Base-by-base conservation (phyloP, 2,888 invertebrate genomes). In the Drosophila tripunctata region DNA sequence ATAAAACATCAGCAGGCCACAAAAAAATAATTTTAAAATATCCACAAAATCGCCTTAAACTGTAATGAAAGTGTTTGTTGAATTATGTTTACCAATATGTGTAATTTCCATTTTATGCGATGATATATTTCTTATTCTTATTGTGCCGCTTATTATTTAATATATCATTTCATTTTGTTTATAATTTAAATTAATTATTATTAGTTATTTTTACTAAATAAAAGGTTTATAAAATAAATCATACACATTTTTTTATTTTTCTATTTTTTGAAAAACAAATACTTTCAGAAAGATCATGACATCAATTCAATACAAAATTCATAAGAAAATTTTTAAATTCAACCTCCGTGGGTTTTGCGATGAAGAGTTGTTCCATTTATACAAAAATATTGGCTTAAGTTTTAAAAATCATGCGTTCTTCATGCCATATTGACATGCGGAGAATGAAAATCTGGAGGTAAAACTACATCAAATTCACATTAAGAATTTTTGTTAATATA, bases 191-290 rank as follows among this genome's bases (percentile, higher is more conserved):
- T 70, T 65, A 55, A 72, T 75, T 76, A 78, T 78, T 71, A 71
- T 79, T 65, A 76, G 74, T 78, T 75, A 76, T 71, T 64, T 75
- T 60, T 67, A 65, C 67, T 67, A 63, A 74, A 88, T 67, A 78
- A 71, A 74, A 47, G 64, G 19, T 51, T 57, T 68, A 45, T 45
- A n/a, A 47, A 27, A 10, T 6, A 10, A 27, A 2, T 10, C 4
- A 4, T n/a, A 21, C 14, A 21, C n/a, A 47, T 27, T 24, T 22
- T 38, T 50, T 41, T 66, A 24, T 44, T 64, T 15, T 30, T 10
- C 3, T 21, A 0, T 10, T 2, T 31, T 48, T 48, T 1, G 19
- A 41, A 0, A 14, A n/a, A n/a, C n/a, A n/a, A n/a, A n/a, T n/a
- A n/a, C n/a, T n/a, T n/a, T n/a, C n/a, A n/a, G n/a, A 58, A 35